Evolutionary conservation across 2,113 vertebrate species (phyloP), one percentile per base, ranked within the genome.

Genomic region (Oreochromis tanganicae): DNA sequence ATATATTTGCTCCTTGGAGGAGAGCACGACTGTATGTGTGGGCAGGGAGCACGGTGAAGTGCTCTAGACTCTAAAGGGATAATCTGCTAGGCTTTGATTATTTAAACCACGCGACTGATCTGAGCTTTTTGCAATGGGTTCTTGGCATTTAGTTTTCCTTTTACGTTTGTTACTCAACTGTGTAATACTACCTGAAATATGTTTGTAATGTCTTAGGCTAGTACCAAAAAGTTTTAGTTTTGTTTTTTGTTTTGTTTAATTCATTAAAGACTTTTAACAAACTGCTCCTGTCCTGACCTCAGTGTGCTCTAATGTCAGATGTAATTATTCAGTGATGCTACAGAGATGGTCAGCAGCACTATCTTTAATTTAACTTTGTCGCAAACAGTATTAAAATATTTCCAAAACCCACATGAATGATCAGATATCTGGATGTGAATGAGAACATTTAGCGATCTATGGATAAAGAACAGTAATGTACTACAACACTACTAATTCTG

Each of bases 181-280:
- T 95, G 87, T 93, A 92, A 88, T 93, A 93, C 91, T 94, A 95
- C 93, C 93, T 95, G 89, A 92, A 93, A 93, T 93, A 93, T 91
- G 90, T 95, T 94, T 95, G 90, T 92, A 85, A 90, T 94, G 95
- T 95, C 86, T 91, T 96, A 96, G 95, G 92, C 93, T 94, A 95
- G 95, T 91, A 96, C 95, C 95, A 95, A 96, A 96, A 94, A 87
- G 79, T 71, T 87, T 95, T 93, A 90, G 85, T 83, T 32, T 61
- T 85, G 17, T 90, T 89, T 93, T 82, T 87, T 57, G 59, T 92
- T 84, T 68, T 86, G n/a, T 90, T 90, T 93, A 87, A 91, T 95
- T 94, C 94, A 96, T 96, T 96, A 97, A 97, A 96, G 87, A 88
- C 85, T 94, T 96, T 95, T 82, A 95, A 95, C 90, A 90, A 87